Base-by-base conservation (phyloP, 2,888 invertebrate genomes). In the Dendrolimus pini region DNA sequence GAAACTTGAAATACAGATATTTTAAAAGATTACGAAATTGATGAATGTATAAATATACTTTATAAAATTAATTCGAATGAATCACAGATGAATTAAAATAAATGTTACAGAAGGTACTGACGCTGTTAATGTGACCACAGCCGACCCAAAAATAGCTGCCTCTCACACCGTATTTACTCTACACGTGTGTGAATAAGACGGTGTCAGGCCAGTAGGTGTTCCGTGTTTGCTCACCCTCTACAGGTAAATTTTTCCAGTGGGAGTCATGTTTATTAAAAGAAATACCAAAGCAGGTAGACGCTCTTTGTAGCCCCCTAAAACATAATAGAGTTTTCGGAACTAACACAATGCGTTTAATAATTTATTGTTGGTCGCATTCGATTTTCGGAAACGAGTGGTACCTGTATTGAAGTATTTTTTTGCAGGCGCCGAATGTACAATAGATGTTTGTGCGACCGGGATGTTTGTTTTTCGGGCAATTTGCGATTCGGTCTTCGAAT, bases 261-360 rank as follows among this genome's bases (percentile, higher is more conserved):
- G 83, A 81, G 83, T 80, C 80, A 80, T 73, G 72, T 76, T 83
- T 84, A 85, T 85, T 82, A 82, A 80, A 75, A 82, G 82, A 82
- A 83, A 85, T 88, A 85, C 85, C 87, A 81, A 69, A 67, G 69
- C 89, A 89, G 89, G 89, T 89, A 89, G 82, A 74, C 61, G 64
- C 58, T 70, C 71, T 82, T 87, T 86, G 87, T 85, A 68, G 68
- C 75, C 69, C 82, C 82, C 82, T 81, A 80, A 75, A 68, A 78
- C 77, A 88, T 84, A 89, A 89, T 87, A 83, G 85, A 87, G 77
- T 89, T 89, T 89, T 89, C 78, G 87, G 89, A 89, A 89, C 83
- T 77, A 78, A 78, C 78, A 89, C 90, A 90, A 90, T 88, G 82
- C 80, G 80, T 80, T 77, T 65, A 75, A 78, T 88, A 89, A 89